These are phyloP conservation scores for Burhinus oedicnemus DNA, from an alignment of 2,113 vertebrate genomes.

Conservation along the genomic window DNA sequence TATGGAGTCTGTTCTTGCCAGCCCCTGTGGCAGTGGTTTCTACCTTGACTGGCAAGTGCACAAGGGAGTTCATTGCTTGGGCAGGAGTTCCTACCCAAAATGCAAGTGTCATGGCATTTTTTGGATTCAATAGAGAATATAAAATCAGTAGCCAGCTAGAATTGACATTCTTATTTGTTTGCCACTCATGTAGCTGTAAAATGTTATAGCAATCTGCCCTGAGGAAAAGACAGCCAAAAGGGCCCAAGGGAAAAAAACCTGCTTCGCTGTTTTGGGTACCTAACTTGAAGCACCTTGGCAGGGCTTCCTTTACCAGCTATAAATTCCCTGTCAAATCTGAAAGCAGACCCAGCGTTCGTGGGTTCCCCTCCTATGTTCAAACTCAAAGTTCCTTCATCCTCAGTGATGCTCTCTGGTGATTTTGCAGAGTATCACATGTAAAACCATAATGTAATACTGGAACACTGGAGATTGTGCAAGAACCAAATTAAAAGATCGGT, in stretches of 20 bases:
- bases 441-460: background rate
- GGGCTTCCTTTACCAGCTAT: background rate
- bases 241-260: background rate
- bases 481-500: background rate
- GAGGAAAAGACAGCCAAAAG: background rate
- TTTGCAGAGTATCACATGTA: background rate
- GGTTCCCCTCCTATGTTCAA: background rate
- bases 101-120: background rate
- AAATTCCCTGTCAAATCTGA: background rate
- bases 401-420: background rate
- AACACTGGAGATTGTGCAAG: background rate
- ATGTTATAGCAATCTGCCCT: background rate
- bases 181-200: background rate
- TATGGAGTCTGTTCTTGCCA: background rate
- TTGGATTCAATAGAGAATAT: background rate
- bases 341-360: background rate
- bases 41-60: background rate
- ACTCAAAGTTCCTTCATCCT: background rate
- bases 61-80: background rate
- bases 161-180: background rate
- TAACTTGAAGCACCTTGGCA: background rate
- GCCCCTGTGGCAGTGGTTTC: background rate
- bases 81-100: background rate
- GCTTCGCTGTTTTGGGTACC: background rate
- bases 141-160: background rate